Conservation (phyloP, 2,797 vertebrate species). For the Erpetoichthys calabaricus region DNA sequence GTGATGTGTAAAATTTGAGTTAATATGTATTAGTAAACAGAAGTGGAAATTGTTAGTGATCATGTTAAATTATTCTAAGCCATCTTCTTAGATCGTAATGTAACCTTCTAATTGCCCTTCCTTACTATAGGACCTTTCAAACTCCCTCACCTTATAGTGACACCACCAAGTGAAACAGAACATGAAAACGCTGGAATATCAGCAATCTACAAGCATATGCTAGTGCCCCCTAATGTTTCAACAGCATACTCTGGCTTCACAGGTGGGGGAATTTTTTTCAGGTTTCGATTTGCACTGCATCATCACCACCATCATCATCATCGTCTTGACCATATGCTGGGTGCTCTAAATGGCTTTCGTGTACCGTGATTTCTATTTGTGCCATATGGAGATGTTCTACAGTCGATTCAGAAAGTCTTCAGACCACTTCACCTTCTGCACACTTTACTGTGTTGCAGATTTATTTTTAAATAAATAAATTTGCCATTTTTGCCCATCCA, state of each 20-base stretch:
- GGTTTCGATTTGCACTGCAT: conserved; percentile 42
- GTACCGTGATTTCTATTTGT: too few relatives aligned
- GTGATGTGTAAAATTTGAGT: too few relatives aligned
- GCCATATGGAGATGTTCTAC: too few relatives aligned
- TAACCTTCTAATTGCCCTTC: conserved; percentile 17
- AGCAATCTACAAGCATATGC: conserved; percentile 50
- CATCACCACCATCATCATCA: conserved; percentile 10
- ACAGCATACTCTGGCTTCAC: conserved; percentile 34
- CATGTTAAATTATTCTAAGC: too few relatives aligned
- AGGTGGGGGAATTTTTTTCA: conserved; percentile 60
- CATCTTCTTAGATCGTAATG: neutral
- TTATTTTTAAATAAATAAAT: too few relatives aligned
- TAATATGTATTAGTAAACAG: too few relatives aligned
- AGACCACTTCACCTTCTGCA: too few relatives aligned
- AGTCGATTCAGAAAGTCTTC: too few relatives aligned
- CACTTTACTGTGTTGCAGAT: too few relatives aligned
- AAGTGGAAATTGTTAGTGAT: too few relatives aligned
- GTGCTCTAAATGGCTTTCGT: too few relatives aligned
- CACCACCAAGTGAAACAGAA: conserved; percentile 59
- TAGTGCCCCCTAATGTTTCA: conserved; percentile 27
- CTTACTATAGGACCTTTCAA: conserved; percentile 40
- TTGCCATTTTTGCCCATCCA: too few relatives aligned
- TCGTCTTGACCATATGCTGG: neutral
- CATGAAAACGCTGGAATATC: conserved; percentile 56
- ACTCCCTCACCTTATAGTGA: conserved; percentile 51